Base-by-base conservation (phyloP, 2,888 invertebrate species). In the Tenthredo amoena region DNA sequence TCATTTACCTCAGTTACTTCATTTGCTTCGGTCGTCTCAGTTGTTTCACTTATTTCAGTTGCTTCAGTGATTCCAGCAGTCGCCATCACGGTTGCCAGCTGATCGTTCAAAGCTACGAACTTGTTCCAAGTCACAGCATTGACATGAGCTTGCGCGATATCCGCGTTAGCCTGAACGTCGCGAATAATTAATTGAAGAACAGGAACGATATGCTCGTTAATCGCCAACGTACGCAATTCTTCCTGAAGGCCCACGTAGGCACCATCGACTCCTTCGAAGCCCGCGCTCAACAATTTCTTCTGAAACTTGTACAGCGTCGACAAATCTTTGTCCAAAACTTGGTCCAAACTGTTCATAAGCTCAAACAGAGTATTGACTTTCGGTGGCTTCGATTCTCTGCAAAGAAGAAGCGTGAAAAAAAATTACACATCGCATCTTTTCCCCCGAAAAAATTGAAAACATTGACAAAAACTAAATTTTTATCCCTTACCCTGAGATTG, bases 231-330 rank as follows among this genome's bases (percentile, higher is more conserved):
- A n/a, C 81, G 37, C 26, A 81, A 40, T 65, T 81, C 81, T 21
- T 81, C 81, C n/a, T 81, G 81, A 62, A 81, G n/a, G 7, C n/a
- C 43, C 21, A 40, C n/a, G 26, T 58, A 58, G 4, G 62, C 81
- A 3, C 12, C n/a, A 21, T 50, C 40, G 12, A 62, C 6, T 40
- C 37, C 81, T 15, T 81, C 47, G 62, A 31, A 81, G 62, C 37
- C 81, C 4, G 81, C 81, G 62, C 15, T 62, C 21, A 81, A 81
- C 10, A 81, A 43, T 81, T 81, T 81, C 21, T 81, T 81, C 81
- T 81, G 62, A 43, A 81, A 81, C 10, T 81, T 81, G 81, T 37
- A 58, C 62, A 81, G 31, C 58, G 43, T 26, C 18, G n/a, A n/a
- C 18, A 81, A 37, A 62, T 81, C 81, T 40, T 26, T 65, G 2